Evolutionary conservation across 2,797 vertebrate genomes (phyloP).

Genomic region (Euthynnus affinis): DNA sequence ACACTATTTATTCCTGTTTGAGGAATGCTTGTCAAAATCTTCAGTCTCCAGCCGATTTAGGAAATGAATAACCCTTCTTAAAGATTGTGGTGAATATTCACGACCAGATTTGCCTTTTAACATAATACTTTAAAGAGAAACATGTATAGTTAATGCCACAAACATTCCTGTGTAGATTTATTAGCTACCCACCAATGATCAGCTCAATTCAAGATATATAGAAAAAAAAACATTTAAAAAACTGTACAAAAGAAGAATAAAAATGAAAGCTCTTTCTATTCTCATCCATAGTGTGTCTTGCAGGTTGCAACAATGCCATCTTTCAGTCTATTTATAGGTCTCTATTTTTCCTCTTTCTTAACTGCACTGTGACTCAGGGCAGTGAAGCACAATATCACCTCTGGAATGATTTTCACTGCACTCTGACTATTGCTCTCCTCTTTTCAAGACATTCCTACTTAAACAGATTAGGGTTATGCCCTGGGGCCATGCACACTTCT

Average conservation of each 20-base stretch:
- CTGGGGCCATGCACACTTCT: constrained; percentile 32
- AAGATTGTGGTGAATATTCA: too few species aligned
- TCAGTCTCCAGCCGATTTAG: too few species aligned
- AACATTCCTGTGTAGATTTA: too few species aligned
- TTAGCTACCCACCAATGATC: not conserved
- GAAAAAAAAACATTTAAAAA: not conserved
- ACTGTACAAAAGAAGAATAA: not conserved
- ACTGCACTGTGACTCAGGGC: constrained; percentile 20
- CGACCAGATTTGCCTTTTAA: too few species aligned
- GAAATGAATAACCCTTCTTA: too few species aligned
- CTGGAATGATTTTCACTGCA: constrained; percentile 40
- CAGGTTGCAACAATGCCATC: constrained; percentile 14
- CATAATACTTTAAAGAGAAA: not conserved
- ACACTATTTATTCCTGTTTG: too few species aligned
- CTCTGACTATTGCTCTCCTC: constrained; percentile 8
- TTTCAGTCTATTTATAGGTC: constrained; percentile 21
- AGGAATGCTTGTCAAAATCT: too few species aligned
- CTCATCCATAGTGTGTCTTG: not conserved
- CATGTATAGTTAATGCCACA: not conserved
- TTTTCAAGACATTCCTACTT: constrained; percentile 37
- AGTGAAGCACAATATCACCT: constrained; percentile 18
- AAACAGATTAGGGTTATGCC: constrained; percentile 48
- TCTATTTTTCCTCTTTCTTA: constrained; percentile 1
- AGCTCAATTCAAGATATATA: not conserved
- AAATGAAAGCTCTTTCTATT: not conserved